Base-by-base conservation (phyloP, 2,113 vertebrate genomes). In the Paramormyrops kingsleyae region DNA sequence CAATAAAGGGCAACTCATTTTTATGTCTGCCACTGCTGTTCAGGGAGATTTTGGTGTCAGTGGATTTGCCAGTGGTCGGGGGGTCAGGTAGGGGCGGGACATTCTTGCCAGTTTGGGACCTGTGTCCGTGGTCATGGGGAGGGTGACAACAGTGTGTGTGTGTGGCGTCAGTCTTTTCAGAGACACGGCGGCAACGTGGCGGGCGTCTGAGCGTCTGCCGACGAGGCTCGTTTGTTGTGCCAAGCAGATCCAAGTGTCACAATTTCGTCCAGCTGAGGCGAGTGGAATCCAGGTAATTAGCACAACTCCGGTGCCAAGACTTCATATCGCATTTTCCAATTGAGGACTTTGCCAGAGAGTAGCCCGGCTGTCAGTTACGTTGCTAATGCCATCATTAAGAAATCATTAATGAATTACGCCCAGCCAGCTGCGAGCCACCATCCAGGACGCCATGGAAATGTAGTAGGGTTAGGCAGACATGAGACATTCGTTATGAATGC, bases 11-110 rank as follows among this genome's bases (percentile, higher is more conserved):
- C 88, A 92, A 93, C 88, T 84, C 59, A 90, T 92, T 93, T 91
- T 91, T 91, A 92, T 92, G 92, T 91, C 90, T 91, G 90, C 91
- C 74, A 74, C 70, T 62, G 90, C 77, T 92, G 89, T 90, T 31
- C 52, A 88, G 83, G 66, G 49, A 47, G 4, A 4, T 66, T 85
- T 66, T 85, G 49, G 15, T 52, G 85, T n/a, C 27, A 27, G 13
- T 49, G n/a, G 87, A 49, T 66, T 24, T 86, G 46, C 31, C 62
- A 85, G 89, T 83, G 89, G 90, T 39, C 19, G 70, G 80, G 83
- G 35, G 21, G 62, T 74, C 19, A 12, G 85, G 21, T 13, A 35
- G 49, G 59, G 86, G 1, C 2, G 89, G 46, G 17, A 13, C 47
- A 59, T 49, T 49, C 39, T 31, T 52, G 24, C 50, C 27, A 84